Conservation (phyloP, 92 coral and sea anemone genomes). For the Epizoanthus ramosus region DNA sequence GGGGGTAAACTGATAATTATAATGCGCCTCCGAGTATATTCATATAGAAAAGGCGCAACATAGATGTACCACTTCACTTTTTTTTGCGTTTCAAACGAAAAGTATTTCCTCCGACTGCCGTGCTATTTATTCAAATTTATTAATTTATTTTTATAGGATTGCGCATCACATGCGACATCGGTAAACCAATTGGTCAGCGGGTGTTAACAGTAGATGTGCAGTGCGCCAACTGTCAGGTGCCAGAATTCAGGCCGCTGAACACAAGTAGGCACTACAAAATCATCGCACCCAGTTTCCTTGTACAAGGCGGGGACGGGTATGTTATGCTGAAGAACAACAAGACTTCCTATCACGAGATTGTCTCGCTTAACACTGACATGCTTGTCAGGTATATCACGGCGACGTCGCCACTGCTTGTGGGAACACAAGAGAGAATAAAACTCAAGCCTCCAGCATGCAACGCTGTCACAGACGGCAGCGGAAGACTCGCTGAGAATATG, state of each 20-base stretch:
- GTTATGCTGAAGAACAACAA: conserved; percentile 6
- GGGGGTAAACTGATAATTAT: too few relatives aligned
- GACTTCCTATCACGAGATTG: conserved; percentile 20
- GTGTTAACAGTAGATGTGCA: conserved; percentile 9
- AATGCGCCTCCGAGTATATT: too few relatives aligned
- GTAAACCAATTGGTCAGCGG: conserved; percentile 22
- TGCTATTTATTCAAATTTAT: neutral
- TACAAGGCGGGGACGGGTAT: conserved; percentile 12
- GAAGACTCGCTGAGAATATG: neutral
- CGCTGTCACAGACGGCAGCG: neutral
- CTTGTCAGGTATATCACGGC: conserved; percentile 3
- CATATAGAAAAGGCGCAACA: too few relatives aligned
- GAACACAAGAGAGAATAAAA: conserved; percentile 12
- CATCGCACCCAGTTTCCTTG: conserved; percentile 12
- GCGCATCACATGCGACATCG: conserved; percentile 19
- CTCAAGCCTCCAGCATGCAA: conserved; percentile 18
- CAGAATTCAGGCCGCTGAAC: conserved; percentile 10
- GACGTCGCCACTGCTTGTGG: conserved; percentile 7
- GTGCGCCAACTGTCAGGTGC: conserved; percentile 22
- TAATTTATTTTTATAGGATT: neutral
- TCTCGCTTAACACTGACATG: neutral
- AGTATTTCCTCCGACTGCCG: neutral
- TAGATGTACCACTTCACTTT: too few relatives aligned
- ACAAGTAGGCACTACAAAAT: neutral
- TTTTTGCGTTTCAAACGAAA: neutral